Evolutionary conservation across 2,888 invertebrate species (phyloP), one percentile per base, ranked within the genome.

Genomic region (Lingula anatina): DNA sequence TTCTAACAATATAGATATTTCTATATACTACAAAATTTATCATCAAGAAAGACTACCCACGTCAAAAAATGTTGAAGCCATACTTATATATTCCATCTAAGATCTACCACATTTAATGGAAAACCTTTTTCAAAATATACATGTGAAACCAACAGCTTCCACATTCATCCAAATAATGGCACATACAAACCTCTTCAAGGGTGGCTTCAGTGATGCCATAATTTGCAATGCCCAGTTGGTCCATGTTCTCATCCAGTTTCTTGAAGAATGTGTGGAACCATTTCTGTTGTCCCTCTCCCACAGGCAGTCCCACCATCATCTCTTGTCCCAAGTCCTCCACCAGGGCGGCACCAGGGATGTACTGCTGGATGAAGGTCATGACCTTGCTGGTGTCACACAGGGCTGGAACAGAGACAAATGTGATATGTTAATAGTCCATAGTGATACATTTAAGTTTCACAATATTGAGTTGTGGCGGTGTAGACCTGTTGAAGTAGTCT

Each of bases 191-290:
- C 72, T 83, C 82, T 68, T 83, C 82, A 20, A 83, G 61, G 2
- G 81, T 79, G 0, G 82, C 81, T 61, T 82, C 81, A 15, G 81
- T 81, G 7, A 83, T 71, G 25, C 82, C 83, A 64, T 81, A 83
- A 31, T 77, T 78, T 21, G 68, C 64, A 40, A 82, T 74, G 25
- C 71, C 68, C 12, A 81, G 64, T 0, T 60, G 51, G 0, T 59
- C 49, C 47, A 72, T 60, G 38, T 73, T 66, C 2, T 53, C 48
- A 48, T 82, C 81, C n/a, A 82, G 64, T 2, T 68, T 66, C 18
- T 65, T 59, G 56, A 75, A 75, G 53, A 75, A 65, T 9, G 54
- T 42, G 5, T 59, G 52, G 43, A 71, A 68, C 7, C 53, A 45
- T 1, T 49, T 48, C 31, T 50, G 39, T 9, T 53, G 44, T 5